Evolutionary conservation across 2,888 invertebrate genomes (phyloP).

Genomic region (Stenodera caucasica): DNA sequence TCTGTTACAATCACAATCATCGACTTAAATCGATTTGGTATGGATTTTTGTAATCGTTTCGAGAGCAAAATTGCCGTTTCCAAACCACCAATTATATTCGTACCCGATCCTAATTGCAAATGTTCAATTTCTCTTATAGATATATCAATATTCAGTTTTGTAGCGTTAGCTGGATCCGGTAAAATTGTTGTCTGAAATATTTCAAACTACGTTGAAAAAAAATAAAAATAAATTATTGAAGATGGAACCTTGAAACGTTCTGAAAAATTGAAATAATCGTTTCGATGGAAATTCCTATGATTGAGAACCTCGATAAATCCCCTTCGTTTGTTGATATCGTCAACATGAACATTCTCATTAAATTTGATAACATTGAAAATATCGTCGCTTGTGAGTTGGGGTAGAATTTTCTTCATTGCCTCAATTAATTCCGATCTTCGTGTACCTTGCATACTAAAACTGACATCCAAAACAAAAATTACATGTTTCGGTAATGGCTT

Average conservation of each 20-base stretch:
- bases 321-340: constrained; percentile 58
- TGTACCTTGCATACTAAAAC: constrained; percentile 72
- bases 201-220: too few species aligned
- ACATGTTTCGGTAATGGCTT: constrained; percentile 66
- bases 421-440: constrained; percentile 68
- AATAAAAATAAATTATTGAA: too few species aligned
- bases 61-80: constrained; percentile 56
- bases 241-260: constrained; percentile 12
- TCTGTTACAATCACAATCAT: constrained; percentile 68
- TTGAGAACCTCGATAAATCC: too few species aligned
- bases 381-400: constrained; percentile 64
- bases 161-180: too few species aligned
- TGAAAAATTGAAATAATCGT: background rate
- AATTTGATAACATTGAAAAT: constrained; percentile 72
- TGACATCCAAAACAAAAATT: constrained; percentile 75
- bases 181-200: too few species aligned
- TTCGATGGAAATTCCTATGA: constrained; percentile 30
- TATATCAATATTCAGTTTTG: too few species aligned
- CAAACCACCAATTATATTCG: constrained; percentile 55
- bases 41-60: constrained; percentile 35
- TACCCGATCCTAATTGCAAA: too few species aligned
- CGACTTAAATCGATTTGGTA: constrained; percentile 52
- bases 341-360: constrained; percentile 59
- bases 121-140: too few species aligned
- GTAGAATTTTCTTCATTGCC: constrained; percentile 70